Base-by-base conservation (phyloP, 1,140 invertebrate species). In the Saccostrea glomerata region DNA sequence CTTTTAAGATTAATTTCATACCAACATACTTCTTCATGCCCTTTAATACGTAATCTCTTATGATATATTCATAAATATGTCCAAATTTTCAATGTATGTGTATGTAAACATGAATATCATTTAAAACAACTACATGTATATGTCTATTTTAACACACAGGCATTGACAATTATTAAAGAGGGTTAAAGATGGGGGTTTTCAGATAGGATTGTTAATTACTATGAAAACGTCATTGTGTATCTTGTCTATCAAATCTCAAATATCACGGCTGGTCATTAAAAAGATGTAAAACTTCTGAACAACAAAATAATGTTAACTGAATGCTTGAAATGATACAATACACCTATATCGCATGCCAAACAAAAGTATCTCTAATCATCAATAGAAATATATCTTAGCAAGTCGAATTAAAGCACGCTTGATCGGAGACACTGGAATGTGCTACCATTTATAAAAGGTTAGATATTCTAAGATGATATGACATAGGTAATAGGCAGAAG, bases 111-210 rank as follows among this genome's bases (percentile, higher is more conserved):
- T 36, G 23, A 30, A 25, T 30, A 30, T 25, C 23, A 36, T 77
- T 77, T 77, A 77, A 77, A 77, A 23, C 70, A 30, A 77, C 23
- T 36, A 36, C 30, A 36, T 36, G 30, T 36, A n/a, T 7, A 25
- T 77, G 70, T 77, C 70, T 36, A 15, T 77, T 77, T 77, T 77
- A 77, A 30, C 70, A 77, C 17, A 17, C 23, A 77, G 70, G 25
- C 70, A 77, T 36, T 77, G 70, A 77, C 70, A 77, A 77, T 77
- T 77, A 77, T 77, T 77, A 77, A 77, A 77, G 70, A 77, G 70
- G 70, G 70, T 77, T 77, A 77, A 77, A 77, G 70, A 77, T 77
- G 15, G 12, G 23, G 70, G 70, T 15, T 77, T 25, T 5, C 25
- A 12, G 70, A 77, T 77, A 77, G 2, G 25, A 36, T 77, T 77